Base-by-base conservation (phyloP, 2,888 invertebrate species). In the Julus scandinavius region DNA sequence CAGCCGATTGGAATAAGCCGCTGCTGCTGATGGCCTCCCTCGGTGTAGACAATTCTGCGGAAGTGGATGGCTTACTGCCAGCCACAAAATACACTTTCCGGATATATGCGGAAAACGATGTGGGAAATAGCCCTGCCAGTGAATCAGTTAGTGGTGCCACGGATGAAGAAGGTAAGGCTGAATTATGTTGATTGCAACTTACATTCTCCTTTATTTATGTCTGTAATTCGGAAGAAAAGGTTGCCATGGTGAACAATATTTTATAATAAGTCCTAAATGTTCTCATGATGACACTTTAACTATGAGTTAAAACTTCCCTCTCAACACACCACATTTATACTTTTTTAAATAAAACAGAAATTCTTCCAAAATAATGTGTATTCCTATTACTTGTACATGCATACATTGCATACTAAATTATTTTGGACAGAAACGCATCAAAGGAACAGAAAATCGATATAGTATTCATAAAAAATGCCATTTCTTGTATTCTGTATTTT, bases 141-240 rank as follows among this genome's bases (percentile, higher is more conserved):
- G 97, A 98, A 91, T 96, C 96, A 1, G 97, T 98, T 2, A 96
- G 96, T 3, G 98, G 98, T 90, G 98, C 97, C 90, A 99, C 99
- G 41, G 97, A 98, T 63, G 98, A 99, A 93, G 98, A 98, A 94
- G 94, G 95, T 93, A 92, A 91, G 90, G 41, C 95, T 38, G 63
- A 20, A 0, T 20, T 20, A 72, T 72, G 63, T 72, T 72, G 20
- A 80, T 80, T 13, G 29, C 11, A 11, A 38, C 80, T 80, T 80
- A 13, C 80, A 13, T 80, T 80, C 17, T 9, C 20, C 29, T 72
- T 72, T 72, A 58, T 58, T n/a, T 58, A 72, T 72, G 20, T 11
- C 6, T 0, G 5, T 72, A 20, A 58, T 72, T 72, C 20, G 0
- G 15, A n/a, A n/a, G n/a, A 63, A 63, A n/a, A 58, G n/a, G 17